Evolutionary conservation across 2,797 vertebrate species (phyloP), one percentile per base, ranked within the genome.

Genomic region (Benthosema pterotum): DNA sequence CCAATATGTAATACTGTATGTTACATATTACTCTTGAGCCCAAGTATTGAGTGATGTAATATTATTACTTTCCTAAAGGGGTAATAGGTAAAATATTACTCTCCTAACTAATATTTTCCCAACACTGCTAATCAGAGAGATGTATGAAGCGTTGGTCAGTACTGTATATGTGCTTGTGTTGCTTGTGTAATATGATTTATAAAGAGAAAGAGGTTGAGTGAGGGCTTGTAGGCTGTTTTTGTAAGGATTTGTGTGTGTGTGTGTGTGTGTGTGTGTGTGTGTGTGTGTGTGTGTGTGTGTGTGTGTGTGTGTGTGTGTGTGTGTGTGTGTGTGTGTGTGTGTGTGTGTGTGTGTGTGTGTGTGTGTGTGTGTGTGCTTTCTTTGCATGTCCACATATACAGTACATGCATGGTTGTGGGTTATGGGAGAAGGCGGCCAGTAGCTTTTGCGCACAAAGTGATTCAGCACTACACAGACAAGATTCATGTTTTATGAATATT

Each of bases 401-500:
- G n/a, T n/a, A 9, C 16, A 22, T 14, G 13, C 38, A 5, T 62
- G 28, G 18, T 14, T 45, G 50, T 18, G 17, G 69, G 80, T n/a
- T n/a, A n/a, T n/a, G n/a, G n/a, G n/a, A n/a, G n/a, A n/a, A 82
- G 80, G 71, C 60, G 67, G 77, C 50, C 63, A 11, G 78, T 81
- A 71, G 72, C 76, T 68, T n/a, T 79, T 18, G 49, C 77, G 66
- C 79, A 60, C 56, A 68, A 75, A 83, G 66, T 85, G 80, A 91
- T 90, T 87, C 82, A 87, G 80, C 85, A 85, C 79, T 82, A 82
- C 77, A 84, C 77, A 74, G 83, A 86, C 78, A 75, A 75, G 85
- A 89, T 90, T 89, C 85, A 91, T 90, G 84, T 89, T 92, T 91
- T 85, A 86, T 86, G 78, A 87, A 83, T 78, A 76, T 60, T 78